Evolutionary conservation across 2,797 vertebrate species (phyloP).

Genomic region (Selene dorsalis): DNA sequence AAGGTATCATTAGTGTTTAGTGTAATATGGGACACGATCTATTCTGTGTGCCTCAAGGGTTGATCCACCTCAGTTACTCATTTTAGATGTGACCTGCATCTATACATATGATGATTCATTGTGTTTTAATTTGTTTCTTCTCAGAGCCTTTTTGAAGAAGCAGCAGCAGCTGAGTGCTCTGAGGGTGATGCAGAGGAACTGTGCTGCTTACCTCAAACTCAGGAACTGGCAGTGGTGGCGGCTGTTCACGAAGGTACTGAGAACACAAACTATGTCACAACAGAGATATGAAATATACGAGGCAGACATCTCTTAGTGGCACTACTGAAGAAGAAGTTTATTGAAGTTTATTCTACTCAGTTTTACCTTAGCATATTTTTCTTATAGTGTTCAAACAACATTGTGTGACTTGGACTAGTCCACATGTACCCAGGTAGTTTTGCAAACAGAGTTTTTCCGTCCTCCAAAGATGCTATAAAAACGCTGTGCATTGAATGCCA

Average conservation of each 20-base stretch:
- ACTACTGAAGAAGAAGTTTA: neutral
- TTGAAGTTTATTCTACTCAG: neutral
- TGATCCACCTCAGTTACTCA: neutral
- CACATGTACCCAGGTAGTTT: no score
- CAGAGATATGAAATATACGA: neutral
- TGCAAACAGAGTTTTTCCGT: no score
- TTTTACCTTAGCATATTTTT: no score
- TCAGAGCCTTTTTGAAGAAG: slow-evolving; percentile 89
- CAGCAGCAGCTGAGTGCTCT: slow-evolving; percentile 93
- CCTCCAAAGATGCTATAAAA: no score
- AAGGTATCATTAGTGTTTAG: neutral
- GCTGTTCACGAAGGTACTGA: slow-evolving; percentile 90
- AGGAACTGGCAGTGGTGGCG: slow-evolving; percentile 97
- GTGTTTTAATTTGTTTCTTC: slow-evolving; percentile 10
- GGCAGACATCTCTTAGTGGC: neutral
- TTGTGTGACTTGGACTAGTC: no score
- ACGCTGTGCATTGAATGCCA: no score
- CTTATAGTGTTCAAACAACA: no score
- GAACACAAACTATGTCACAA: neutral
- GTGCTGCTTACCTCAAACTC: slow-evolving; percentile 93
- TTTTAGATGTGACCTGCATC: neutral
- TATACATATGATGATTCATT: slow-evolving; percentile 8
- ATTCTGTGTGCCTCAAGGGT: neutral
- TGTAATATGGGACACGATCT: neutral
- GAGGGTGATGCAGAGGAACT: slow-evolving; percentile 94